Evolutionary conservation across 2,113 vertebrate species (phyloP).

Genomic region (Oceanodroma tethys): DNA sequence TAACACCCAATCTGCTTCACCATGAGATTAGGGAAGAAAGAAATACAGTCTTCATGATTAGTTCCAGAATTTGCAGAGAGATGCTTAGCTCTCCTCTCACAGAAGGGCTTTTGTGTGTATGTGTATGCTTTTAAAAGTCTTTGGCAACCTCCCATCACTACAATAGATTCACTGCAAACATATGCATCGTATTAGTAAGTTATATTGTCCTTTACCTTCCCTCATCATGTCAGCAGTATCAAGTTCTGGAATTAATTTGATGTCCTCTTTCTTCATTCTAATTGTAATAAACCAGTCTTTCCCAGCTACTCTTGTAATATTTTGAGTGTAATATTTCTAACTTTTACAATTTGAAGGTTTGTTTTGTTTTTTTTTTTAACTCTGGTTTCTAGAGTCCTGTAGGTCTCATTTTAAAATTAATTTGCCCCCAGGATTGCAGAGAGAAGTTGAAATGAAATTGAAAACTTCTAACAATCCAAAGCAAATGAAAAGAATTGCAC

Average conservation of each 20-base stretch:
- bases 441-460: not conserved
- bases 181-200: not conserved
- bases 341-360: not conserved
- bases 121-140: not conserved
- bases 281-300: not conserved
- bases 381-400: not conserved
- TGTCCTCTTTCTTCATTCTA: not conserved
- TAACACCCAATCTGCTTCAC: not conserved
- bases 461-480: not conserved
- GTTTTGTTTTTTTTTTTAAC: not conserved
- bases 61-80: slow-evolving; percentile 36
- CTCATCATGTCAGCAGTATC: not conserved
- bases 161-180: not conserved
- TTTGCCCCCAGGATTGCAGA: not conserved
- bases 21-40: not conserved
- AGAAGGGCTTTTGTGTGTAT: not conserved
- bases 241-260: slow-evolving; percentile 36
- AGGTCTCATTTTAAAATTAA: not conserved
- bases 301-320: not conserved
- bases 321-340: not conserved
- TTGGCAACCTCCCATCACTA: not conserved
- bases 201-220: slow-evolving; percentile 23
- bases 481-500: not conserved
- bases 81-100: not conserved
- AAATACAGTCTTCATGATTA: not conserved